Conservation (phyloP, 2,797 vertebrate species). For the Halcyon leucocephala region DNA sequence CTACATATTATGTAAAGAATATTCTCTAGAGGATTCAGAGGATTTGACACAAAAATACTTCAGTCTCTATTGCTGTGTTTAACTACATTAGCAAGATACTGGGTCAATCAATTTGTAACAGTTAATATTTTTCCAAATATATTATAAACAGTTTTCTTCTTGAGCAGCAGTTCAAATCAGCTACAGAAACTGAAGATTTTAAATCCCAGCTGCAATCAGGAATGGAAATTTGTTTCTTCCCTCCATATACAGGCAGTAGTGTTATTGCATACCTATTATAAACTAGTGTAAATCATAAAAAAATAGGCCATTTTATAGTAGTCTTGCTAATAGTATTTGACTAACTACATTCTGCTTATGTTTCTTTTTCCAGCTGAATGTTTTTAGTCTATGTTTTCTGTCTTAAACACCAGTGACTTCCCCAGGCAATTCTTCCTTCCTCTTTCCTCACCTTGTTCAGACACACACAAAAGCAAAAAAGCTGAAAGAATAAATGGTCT, state of each 20-base stretch:
- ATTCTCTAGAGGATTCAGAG: neutral
- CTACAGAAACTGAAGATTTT: neutral
- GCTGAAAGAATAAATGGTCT: conserved; percentile 59
- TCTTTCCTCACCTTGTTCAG: conserved; percentile 4
- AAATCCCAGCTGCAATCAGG: neutral
- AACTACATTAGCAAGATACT: neutral
- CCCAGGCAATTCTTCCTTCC: neutral
- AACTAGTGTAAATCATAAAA: neutral
- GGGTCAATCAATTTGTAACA: neutral
- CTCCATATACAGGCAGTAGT: neutral
- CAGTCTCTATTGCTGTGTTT: neutral
- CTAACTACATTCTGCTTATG: neutral
- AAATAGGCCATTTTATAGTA: neutral
- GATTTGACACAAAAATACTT: neutral
- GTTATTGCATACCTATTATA: neutral
- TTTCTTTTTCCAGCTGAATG: neutral
- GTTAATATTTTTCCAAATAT: neutral
- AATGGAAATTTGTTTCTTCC: neutral
- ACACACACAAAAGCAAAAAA: conserved; percentile 41
- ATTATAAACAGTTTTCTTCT: neutral
- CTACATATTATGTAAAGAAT: neutral
- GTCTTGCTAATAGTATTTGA: neutral
- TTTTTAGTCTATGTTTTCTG: neutral
- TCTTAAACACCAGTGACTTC: conserved; percentile 22
- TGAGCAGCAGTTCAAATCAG: neutral